Evolutionary conservation across 2,113 vertebrate species (phyloP).

Genomic region (Jaculus jaculus): DNA sequence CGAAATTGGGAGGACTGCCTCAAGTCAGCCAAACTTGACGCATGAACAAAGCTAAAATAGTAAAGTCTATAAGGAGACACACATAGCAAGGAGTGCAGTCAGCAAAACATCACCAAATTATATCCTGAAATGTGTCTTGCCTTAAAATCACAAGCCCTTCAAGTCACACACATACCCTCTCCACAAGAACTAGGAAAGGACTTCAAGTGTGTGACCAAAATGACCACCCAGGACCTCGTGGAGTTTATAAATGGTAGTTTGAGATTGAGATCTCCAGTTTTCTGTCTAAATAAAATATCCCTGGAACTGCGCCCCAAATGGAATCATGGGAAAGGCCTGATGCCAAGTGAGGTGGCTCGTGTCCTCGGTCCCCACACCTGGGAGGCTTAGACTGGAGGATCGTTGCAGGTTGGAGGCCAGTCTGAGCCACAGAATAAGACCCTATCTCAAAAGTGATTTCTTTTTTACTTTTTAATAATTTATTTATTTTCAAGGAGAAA

Average conservation of each 20-base stretch:
- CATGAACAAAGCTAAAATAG: slow-evolving; percentile 3
- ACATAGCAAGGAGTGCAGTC: background rate
- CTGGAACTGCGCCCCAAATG: slow-evolving; percentile 56
- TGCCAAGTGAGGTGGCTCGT: background rate
- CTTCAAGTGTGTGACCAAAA: slow-evolving; percentile 30
- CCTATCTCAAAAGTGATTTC: background rate
- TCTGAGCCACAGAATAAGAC: background rate
- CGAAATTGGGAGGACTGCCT: background rate
- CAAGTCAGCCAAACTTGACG: background rate
- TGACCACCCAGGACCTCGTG: slow-evolving; percentile 66
- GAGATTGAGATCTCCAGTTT: slow-evolving; percentile 64
- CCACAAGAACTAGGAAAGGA: background rate
- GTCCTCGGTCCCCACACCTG: too few relatives aligned
- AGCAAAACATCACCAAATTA: slow-evolving; percentile 62
- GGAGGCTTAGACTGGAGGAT: background rate
- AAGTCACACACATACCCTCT: background rate
- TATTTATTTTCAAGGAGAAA: too few relatives aligned
- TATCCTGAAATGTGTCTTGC: slow-evolving; percentile 20
- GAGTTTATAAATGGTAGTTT: slow-evolving; percentile 75
- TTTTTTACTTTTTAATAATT: background rate
- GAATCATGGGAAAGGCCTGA: slow-evolving; percentile 56
- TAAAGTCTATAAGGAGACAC: background rate
- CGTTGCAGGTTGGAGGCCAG: too few relatives aligned
- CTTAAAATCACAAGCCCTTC: background rate
- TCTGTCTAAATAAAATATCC: slow-evolving; percentile 72